phyloP scores from a whole-genome alignment of 1,140 invertebrate species.

The Bombus balteatus region DNA sequence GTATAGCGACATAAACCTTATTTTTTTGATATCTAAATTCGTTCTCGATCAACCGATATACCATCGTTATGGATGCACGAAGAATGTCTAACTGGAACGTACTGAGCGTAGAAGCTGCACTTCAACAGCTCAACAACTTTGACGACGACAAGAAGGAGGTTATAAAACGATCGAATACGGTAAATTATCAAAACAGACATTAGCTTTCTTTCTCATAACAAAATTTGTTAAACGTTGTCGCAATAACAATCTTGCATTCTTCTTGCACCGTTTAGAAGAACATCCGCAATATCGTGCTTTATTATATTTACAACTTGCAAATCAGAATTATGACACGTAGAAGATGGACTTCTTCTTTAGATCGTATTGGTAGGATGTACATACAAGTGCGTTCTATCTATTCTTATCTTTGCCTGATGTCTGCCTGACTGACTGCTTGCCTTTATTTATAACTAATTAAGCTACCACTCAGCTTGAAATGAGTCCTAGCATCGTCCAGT shows the following conservation, averaged over 20 bases:
- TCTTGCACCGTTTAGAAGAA: background rate
- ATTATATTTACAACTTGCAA: background rate
- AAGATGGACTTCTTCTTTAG: slow-evolving; percentile 39
- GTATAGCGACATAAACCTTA: background rate
- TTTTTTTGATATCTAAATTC: slow-evolving; percentile 35
- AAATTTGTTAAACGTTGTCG: background rate
- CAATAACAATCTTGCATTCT: background rate
- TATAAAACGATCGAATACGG: slow-evolving; percentile 73
- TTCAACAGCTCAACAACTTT: slow-evolving; percentile 75
- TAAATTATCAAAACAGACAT: slow-evolving; percentile 40
- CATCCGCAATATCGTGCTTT: too few relatives aligned
- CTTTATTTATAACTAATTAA: slow-evolving; percentile 82
- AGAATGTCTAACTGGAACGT: slow-evolving; percentile 82
- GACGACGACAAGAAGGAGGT: slow-evolving; percentile 66
- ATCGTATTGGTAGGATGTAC: slow-evolving; percentile 49
- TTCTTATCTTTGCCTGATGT: slow-evolving; percentile 71
- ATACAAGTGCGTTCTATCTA: slow-evolving; percentile 68
- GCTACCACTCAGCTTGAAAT: slow-evolving; percentile 59
- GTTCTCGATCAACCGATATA: slow-evolving; percentile 51
- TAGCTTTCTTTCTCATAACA: background rate
- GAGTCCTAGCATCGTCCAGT: slow-evolving; percentile 44
- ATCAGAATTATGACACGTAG: background rate
- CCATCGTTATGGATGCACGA: slow-evolving; percentile 75
- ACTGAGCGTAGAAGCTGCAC: slow-evolving; percentile 78
- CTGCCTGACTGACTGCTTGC: slow-evolving; percentile 49